Base-by-base conservation (phyloP, 2,113 vertebrate species). In the Zingel zingel region DNA sequence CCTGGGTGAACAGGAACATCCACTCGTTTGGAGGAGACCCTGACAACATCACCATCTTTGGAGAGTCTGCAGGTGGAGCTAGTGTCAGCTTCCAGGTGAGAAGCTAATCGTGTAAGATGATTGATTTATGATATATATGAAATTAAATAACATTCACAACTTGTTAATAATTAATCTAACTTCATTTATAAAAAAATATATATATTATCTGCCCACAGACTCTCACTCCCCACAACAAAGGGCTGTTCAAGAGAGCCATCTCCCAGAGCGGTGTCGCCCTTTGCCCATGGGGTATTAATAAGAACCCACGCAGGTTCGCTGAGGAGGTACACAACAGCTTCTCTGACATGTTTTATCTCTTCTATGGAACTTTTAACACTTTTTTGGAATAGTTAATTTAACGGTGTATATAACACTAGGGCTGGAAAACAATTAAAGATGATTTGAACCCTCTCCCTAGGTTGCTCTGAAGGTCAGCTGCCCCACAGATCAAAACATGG, bases 1-100 rank as follows among this genome's bases (percentile, higher is more conserved):
- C 96, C 1, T 99, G 98, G 98, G 98, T 99, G 68, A 95, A 99
- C 95, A 96, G 97, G 84, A 99, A 99, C 89, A 99, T 99, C 50
- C 94, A 64, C 0, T 94, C 94, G 21, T 99, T 99, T 8, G 98
- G 98, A 1, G 98, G 98, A 1, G 95, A 99, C 89, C 96, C 98
- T 0, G 50, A 95, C 77, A 99, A 96, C 87, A 95, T 99, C 87
- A 99, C 97, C 14, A 0, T 99, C 87, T 99, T 99, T 36, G 98
- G 98, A 68, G 97, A 99, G 56, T 99, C 98, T 1, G 98, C 98
- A 0, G 98, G 98, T 18, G 95, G 48, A 78, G 92, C 82, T 68
- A 92, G 92, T 74, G 91, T 94, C 27, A 92, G 36, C 84, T 94
- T 99, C 51, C 97, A 99, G 97, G 98, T 99, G 54, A 75, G 54